Percentiles rank a stretch among this genome's conserved stretches.
Conservation (phyloP, 2,113 vertebrate species). For the Alligator sinensis region DNA sequence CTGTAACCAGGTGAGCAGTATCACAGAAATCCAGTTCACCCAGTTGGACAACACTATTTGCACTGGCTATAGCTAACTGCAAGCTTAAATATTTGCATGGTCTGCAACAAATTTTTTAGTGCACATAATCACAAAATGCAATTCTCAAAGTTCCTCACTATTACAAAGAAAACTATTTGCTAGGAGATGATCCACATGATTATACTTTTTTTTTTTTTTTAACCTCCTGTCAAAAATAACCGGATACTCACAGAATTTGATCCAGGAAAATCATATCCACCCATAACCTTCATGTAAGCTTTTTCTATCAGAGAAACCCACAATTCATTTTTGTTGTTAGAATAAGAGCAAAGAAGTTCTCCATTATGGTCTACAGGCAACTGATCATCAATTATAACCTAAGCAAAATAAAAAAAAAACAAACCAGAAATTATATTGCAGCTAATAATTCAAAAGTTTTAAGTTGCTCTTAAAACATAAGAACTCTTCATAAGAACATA, state of each 20-base stretch:
- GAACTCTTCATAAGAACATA: background rate
- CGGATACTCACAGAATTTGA: constrained; percentile 93
- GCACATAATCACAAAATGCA: too few species aligned
- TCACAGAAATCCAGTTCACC: too few species aligned
- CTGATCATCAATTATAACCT: constrained; percentile 98
- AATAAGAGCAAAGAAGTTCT: constrained; percentile 97
- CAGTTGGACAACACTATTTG: too few species aligned
- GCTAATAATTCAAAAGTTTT: background rate
- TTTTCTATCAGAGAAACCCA: constrained; percentile 99
- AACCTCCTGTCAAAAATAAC: background rate
- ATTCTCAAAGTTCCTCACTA: too few species aligned
- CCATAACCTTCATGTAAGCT: constrained; percentile 99
- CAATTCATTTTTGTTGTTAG: constrained; percentile 96
- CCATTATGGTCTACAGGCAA: constrained; percentile 94
- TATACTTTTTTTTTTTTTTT: background rate
- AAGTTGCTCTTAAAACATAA: background rate
- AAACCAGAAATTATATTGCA: constrained; percentile 12
- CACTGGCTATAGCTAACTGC: too few species aligned
- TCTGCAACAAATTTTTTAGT: too few species aligned
- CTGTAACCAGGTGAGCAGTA: too few species aligned
- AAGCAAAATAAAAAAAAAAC: constrained; percentile 42
- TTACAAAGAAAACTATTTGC: background rate
- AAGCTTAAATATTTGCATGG: too few species aligned
- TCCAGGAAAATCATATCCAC: constrained; percentile 98
- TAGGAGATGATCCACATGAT: background rate